Percentiles rank a stretch among this genome's conserved stretches.
phyloP scores from a whole-genome alignment of 1,140 invertebrate species.

The Drosophila novamexicana region DNA sequence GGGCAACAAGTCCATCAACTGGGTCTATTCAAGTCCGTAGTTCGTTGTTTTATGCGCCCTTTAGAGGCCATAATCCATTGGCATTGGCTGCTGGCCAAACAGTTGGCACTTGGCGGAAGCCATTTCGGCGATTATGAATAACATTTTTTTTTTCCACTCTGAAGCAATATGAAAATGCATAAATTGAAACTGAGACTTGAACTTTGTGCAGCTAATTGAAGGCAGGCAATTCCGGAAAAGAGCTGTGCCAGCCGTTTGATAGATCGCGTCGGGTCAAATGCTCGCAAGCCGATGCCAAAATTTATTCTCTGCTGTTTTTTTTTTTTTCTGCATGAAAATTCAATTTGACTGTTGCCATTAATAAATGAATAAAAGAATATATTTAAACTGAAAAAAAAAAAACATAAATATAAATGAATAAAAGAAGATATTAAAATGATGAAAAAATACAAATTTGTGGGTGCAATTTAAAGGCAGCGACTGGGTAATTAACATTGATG shows the following conservation, averaged over 20 bases:
- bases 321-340: constrained; percentile 46
- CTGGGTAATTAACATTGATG: constrained; percentile 70
- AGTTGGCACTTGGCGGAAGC: constrained; percentile 68
- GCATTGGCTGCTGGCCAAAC: constrained; percentile 69
- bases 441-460: constrained; percentile 44
- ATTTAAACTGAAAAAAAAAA: constrained; percentile 21
- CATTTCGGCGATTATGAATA: constrained; percentile 74
- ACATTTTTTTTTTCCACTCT: constrained; percentile 32
- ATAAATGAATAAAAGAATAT: constrained; percentile 47
- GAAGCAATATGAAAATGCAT: constrained; percentile 64
- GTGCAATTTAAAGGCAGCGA: constrained; percentile 59
- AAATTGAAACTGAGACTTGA: constrained; percentile 74
- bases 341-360: constrained; percentile 68
- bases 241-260: constrained; percentile 55
- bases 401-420: constrained; percentile 48
- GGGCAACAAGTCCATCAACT: constrained; percentile 55
- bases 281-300: constrained; percentile 23
- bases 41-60: constrained; percentile 28
- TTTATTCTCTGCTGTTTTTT: constrained; percentile 6
- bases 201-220: constrained; percentile 77
- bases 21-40: constrained; percentile 9
- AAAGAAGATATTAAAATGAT: constrained; percentile 27
- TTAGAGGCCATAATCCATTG: constrained; percentile 58
- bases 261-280: constrained; percentile 35
- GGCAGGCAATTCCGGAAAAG: constrained; percentile 50